These are phyloP conservation scores for Hippoglossus stenolepis DNA, from an alignment of 2,113 vertebrate species.

Conservation along the genomic window DNA sequence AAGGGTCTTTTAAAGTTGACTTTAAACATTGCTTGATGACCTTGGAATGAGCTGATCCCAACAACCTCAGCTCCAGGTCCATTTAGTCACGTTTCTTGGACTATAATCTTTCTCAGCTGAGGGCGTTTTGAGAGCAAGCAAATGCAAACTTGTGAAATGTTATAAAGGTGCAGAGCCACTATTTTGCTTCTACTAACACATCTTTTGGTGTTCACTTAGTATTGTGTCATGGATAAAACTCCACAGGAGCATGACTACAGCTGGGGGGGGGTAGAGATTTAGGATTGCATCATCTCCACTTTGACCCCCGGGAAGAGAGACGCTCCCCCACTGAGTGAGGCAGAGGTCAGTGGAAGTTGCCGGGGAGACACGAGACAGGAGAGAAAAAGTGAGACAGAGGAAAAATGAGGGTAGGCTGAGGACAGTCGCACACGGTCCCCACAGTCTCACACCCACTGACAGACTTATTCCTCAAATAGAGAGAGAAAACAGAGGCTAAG, in stretches of 20 bases:
- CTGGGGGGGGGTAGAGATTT: constrained; percentile 11
- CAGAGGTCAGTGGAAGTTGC: constrained; percentile 34
- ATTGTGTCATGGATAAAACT: constrained; percentile 19
- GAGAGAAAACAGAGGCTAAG: constrained; percentile 30
- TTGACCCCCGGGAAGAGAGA: constrained; percentile 6
- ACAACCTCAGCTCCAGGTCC: background rate
- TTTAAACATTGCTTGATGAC: background rate
- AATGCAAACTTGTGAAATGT: background rate
- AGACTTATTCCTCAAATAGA: constrained; percentile 1
- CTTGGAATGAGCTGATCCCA: background rate
- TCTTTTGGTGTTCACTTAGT: background rate
- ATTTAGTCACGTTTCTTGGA: no score
- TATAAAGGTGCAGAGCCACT: no score
- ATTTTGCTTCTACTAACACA: background rate
- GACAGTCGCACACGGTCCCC: constrained; percentile 5
- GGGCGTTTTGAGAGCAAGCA: background rate
- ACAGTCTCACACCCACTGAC: background rate
- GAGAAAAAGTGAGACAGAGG: constrained; percentile 36
- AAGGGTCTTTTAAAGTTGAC: background rate
- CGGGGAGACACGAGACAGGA: constrained; percentile 22
- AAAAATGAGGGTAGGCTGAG: constrained; percentile 35
- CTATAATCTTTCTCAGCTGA: background rate
- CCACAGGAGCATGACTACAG: constrained; percentile 2
- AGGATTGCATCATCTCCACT: constrained; percentile 10
- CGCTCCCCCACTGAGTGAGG: constrained; percentile 33